These are phyloP conservation scores for Limulus polyphemus DNA, from an alignment of 2,888 invertebrate genomes.

Conservation along the genomic window DNA sequence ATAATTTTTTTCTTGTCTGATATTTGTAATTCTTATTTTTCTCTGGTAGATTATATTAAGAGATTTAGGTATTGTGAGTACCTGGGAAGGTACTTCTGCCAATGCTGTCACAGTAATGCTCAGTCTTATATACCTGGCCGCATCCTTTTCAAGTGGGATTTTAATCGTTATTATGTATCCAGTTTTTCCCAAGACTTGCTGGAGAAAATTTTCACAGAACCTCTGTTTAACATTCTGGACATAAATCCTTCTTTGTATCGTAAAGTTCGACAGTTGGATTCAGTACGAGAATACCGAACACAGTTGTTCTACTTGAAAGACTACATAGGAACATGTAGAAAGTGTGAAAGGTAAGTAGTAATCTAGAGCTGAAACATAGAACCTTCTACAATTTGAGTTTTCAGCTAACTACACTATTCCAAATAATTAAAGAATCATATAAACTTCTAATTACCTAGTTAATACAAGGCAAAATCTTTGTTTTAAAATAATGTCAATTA, in stretches of 20 bases:
- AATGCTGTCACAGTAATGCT: slow-evolving; percentile 69
- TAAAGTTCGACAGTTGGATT: slow-evolving; percentile 49
- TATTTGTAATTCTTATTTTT: slow-evolving; percentile 9
- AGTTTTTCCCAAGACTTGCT: slow-evolving; percentile 63
- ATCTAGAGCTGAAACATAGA: no score
- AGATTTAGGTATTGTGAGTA: slow-evolving; percentile 70
- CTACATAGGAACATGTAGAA: slow-evolving; percentile 56
- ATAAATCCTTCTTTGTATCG: slow-evolving; percentile 54
- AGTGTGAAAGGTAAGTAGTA: slow-evolving; percentile 47
- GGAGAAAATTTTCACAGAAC: slow-evolving; percentile 61
- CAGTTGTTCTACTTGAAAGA: slow-evolving; percentile 57
- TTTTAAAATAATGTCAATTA: no score
- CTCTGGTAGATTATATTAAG: slow-evolving; percentile 48
- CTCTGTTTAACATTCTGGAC: slow-evolving; percentile 59
- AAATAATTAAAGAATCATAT: no score
- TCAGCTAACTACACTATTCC: no score
- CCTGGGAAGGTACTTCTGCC: slow-evolving; percentile 70
- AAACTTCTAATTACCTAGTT: no score
- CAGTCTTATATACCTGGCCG: slow-evolving; percentile 50
- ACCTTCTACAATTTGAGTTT: no score
- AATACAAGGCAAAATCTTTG: no score
- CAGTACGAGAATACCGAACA: slow-evolving; percentile 48
- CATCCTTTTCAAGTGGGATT: slow-evolving; percentile 42
- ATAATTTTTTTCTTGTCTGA: slow-evolving; percentile 1
- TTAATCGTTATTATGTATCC: slow-evolving; percentile 60